phyloP scores from a whole-genome alignment of 1,140 invertebrate species.

The Drosophila sproati region DNA sequence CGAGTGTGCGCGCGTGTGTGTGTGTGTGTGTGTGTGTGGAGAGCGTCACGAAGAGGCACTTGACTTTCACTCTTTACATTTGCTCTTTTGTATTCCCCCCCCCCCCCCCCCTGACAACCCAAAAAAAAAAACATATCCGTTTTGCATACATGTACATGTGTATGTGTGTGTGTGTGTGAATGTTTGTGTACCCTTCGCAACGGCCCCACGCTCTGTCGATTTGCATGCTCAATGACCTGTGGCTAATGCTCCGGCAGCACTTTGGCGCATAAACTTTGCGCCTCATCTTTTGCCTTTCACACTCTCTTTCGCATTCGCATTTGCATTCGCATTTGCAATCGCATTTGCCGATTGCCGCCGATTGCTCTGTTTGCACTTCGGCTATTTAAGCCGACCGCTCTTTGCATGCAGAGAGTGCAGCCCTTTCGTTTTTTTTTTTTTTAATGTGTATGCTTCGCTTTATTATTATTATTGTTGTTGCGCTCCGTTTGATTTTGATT shows the following conservation, averaged over 20 bases:
- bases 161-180: background rate
- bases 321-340: slow-evolving; percentile 16
- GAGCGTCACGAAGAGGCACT: slow-evolving; percentile 70
- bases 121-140: background rate
- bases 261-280: slow-evolving; percentile 57
- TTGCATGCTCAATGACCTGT: slow-evolving; percentile 61
- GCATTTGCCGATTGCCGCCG: slow-evolving; percentile 10
- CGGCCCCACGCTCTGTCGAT: slow-evolving; percentile 22
- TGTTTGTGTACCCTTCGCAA: slow-evolving; percentile 9
- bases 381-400: slow-evolving; percentile 24
- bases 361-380: slow-evolving; percentile 24
- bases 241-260: slow-evolving; percentile 44
- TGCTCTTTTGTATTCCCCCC: slow-evolving; percentile 17
- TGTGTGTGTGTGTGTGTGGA: slow-evolving; percentile 13
- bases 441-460: slow-evolving; percentile 4
- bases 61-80: slow-evolving; percentile 71
- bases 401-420: slow-evolving; percentile 46
- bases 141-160: background rate
- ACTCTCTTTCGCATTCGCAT: slow-evolving; percentile 5
- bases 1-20: background rate
- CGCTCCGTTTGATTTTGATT: slow-evolving; percentile 56
- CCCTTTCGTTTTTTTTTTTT: slow-evolving; percentile 29
- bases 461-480: slow-evolving; percentile 31
- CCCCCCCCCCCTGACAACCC: no score
- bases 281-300: slow-evolving; percentile 23